Evolutionary conservation across 1,140 invertebrate genomes (phyloP), one percentile per base, ranked within the genome.

Genomic region (Diorhabda carinulata): DNA sequence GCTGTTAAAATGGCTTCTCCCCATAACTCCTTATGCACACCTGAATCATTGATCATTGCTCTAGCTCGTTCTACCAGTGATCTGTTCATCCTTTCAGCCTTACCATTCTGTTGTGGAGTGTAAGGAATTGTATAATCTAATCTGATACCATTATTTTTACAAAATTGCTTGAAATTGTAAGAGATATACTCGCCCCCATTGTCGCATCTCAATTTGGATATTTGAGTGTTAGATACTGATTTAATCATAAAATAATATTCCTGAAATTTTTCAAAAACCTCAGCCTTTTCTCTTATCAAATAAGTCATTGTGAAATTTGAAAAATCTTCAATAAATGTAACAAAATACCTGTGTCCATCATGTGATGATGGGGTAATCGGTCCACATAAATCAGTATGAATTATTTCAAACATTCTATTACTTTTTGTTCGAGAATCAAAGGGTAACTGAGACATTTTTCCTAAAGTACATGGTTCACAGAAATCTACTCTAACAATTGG

Each of bases 31-130:
- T 75, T 71, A 41, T 56, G 10, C 41, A 67, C 45, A 56, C 64
- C 56, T 44, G 63, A 62, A 40, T 76, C 77, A 8, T 47, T 69
- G 74, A 74, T 56, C 68, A 83, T 79, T 42, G 78, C 60, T 61
- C 80, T 73, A 62, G 79, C 78, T 67, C 78, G 82, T 73, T 83
- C 80, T 6, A 77, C 80, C 45, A 85, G 73, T 40, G 81, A 82
- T 60, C 78, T 71, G 68, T 82, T 82, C 73, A 83, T 81, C 60
- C 25, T 25, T 25, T 25, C 25, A 25, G 25, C 25, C 25, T 25
- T 25, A 25, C 25, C 25, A 25, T 25, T 86, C 70, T 80, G 73
- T 70, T 87, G 80, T 64, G 84, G 83, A n/a, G 81, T 83, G 68
- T 82, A 80, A 58, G 82, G 79, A 45, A 72, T 62, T 8, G 74